Conservation (phyloP, 2,888 invertebrate genomes). For the Drosophila formosana region DNA sequence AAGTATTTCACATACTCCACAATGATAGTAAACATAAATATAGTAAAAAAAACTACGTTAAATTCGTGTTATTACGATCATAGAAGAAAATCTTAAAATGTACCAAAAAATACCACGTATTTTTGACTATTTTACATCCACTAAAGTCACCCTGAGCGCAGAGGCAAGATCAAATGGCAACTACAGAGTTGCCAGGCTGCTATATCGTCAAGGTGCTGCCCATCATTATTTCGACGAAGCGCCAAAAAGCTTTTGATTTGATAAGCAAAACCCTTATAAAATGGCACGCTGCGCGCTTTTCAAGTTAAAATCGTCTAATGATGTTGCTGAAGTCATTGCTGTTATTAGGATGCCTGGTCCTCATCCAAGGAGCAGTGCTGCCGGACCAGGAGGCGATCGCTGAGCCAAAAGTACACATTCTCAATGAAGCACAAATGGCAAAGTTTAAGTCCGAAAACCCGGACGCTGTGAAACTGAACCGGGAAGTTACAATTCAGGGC, state of each 20-base stretch:
- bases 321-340: constrained; percentile 29
- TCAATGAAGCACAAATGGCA: constrained; percentile 18
- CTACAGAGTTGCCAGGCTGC: constrained; percentile 32
- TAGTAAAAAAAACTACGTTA: too few species aligned
- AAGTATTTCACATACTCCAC: too few species aligned
- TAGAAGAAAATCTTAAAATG: neutral
- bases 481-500: neutral
- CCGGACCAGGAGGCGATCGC: neutral
- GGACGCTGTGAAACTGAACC: constrained; percentile 23
- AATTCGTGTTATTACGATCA: neutral
- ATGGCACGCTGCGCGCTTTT: neutral
- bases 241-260: constrained; percentile 20
- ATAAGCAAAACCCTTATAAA: constrained; percentile 20
- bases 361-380: constrained; percentile 19
- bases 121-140: neutral
- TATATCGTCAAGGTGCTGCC: constrained; percentile 11
- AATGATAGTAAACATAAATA: too few species aligned
- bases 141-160: neutral
- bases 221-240: neutral
- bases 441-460: constrained; percentile 35
- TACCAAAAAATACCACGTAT: neutral
- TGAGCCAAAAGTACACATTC: constrained; percentile 15
- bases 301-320: neutral
- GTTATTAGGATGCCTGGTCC: constrained; percentile 10
- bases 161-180: constrained; percentile 38